Evolutionary conservation across 2,797 vertebrate genomes (phyloP), one percentile per base, ranked within the genome.

Genomic region (Pseudochaenichthys georgianus): DNA sequence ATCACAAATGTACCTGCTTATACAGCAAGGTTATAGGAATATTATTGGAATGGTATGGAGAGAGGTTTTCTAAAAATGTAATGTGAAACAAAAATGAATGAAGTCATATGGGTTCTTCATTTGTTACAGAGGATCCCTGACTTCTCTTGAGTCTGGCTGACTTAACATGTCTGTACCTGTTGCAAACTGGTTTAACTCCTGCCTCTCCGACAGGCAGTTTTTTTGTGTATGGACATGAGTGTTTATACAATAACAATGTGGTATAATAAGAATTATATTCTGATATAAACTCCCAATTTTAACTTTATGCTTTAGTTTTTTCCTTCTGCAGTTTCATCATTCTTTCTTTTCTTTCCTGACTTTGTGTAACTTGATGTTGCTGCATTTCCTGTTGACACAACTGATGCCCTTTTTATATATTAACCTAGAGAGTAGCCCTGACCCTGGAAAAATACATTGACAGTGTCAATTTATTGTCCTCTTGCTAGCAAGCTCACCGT

Each of bases 111-210:
- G 64, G 59, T n/a, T n/a, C 13, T 61, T 82, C 42, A 64, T 75
- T 75, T 77, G 75, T 83, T 79, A 73, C 38, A 64, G 51, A 79
- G 60, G 68, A 77, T 86, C 55, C 23, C 19, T 80, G 78, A 70
- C 78, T 67, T 55, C 78, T 76, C 76, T 78, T 55, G 60, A 64
- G 71, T 52, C 63, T 73, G 64, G 73, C 64, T 77, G 59, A 76
- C 42, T 53, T 69, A 70, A 61, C 83, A 74, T 88, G 87, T 82
- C 82, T 82, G 63, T 89, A 81, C 88, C 77, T 86, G 88, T 78
- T 72, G 77, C 43, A 50, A 85, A 81, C 77, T 68, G 73, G 82
- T 87, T 88, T 83, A 87, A 89, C 82, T 84, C 81, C 68, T 73
- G 4, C 73, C 48, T 75, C 50, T 57, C 83, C 50, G 51, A 59